These are phyloP conservation scores for Choristoneura fumiferana DNA, from an alignment of 1,140 invertebrate species.

Conservation along the genomic window DNA sequence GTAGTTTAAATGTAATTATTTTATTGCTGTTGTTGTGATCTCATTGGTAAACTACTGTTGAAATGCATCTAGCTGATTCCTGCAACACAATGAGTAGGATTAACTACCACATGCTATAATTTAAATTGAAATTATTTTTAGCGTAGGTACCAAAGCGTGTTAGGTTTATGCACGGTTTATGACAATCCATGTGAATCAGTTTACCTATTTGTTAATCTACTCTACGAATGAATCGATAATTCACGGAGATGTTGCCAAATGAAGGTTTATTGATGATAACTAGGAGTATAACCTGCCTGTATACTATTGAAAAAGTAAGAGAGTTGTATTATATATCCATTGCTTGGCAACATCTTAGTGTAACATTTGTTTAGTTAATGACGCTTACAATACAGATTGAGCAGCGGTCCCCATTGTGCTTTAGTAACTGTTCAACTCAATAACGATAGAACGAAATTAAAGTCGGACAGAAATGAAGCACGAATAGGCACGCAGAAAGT, in stretches of 20 bases:
- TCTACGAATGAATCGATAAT: constrained; percentile 26
- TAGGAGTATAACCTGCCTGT: not conserved
- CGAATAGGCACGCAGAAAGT: not conserved
- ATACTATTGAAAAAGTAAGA: too few species aligned
- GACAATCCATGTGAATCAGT: constrained; percentile 30
- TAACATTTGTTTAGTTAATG: constrained; percentile 20
- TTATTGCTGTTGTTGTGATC: too few species aligned
- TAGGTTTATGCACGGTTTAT: constrained; percentile 46
- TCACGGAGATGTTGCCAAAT: constrained; percentile 44
- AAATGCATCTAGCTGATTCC: not conserved
- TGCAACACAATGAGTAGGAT: constrained; percentile 18
- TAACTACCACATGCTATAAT: constrained; percentile 38
- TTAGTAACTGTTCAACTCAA: not conserved
- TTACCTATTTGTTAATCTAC: constrained; percentile 22
- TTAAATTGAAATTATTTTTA: constrained; percentile 25
- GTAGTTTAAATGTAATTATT: too few species aligned
- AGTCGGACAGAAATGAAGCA: not conserved
- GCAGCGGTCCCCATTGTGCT: not conserved
- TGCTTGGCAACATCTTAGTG: constrained; percentile 49
- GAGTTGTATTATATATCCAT: not conserved
- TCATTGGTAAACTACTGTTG: too few species aligned
- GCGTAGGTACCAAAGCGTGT: constrained; percentile 62
- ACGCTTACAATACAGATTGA: constrained; percentile 8
- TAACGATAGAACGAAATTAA: not conserved
- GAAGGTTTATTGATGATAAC: too few species aligned